Base-by-base conservation (phyloP, 2,113 vertebrate species). In the Calidris pugnax region DNA sequence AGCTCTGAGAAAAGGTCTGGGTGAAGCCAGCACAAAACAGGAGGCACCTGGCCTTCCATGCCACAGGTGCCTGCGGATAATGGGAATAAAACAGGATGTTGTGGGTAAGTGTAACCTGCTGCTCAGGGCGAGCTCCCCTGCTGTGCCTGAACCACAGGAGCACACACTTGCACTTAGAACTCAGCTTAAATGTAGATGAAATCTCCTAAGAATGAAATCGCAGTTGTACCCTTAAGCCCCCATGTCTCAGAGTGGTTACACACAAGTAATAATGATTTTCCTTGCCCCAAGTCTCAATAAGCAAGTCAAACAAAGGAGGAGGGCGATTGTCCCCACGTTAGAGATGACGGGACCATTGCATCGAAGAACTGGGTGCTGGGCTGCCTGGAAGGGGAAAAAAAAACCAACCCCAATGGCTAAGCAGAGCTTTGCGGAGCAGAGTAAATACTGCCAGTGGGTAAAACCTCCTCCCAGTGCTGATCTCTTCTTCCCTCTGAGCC, bases 401-500 rank as follows among this genome's bases (percentile, higher is more conserved):
- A 50, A 28, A 27, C n/a, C 28, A 66, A 20, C 1, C 21, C 30
- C 43, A 10, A 57, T 50, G 0, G 0, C 77, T 64, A 19, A 92
- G 86, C 83, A 92, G 90, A 75, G 59, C 92, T 93, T 67, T 63
- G 73, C 5, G 0, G 22, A 59, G 57, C 86, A 87, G 83, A 75
- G 88, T 87, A 94, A 92, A 96, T 69, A 87, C 59, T 74, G 93
- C 92, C 10, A 0, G 47, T 92, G 91, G 95, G 84, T 87, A 95
- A 94, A 96, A 85, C 89, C 87, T 85, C 95, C 69, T 89, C 94
- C 94, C 81, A 16, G 1, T 11, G 94, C 91, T 69, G 77, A 74
- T 91, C 91, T 79, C 87, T 35, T 87, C 94, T 94, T 96, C 85
- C 50, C 91, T 93, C 84, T 43, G 77, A 93, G 91, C 85, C 92